Evolutionary conservation across 2,888 invertebrate species (phyloP), one percentile per base, ranked within the genome.

Genomic region (Hoplodrina ambigua): DNA sequence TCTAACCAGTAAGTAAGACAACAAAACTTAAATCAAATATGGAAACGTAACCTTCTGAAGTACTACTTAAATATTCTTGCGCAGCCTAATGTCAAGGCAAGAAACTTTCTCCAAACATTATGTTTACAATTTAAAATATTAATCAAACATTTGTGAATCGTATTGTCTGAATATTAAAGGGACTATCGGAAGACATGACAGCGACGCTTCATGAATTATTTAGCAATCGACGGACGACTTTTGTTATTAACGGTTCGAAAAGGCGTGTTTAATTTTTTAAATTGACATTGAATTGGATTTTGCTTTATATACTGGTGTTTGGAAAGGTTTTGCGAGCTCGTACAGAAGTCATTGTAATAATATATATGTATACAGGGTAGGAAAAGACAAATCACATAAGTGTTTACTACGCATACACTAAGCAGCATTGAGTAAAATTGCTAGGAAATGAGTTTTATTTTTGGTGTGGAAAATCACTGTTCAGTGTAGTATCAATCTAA

Each of bases 141-240:
- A 67, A 69, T 66, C 37, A 72, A 54, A 67, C 64, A 69, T 70
- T 65, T 52, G 53, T 69, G 20, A 72, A 56, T 63, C 60, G 30
- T 78, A 72, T 61, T 60, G 72, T 63, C 50, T 78, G 72, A 80
- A 82, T 83, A 82, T 75, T 75, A 76, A 81, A 75, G 64, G 60
- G 54, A 57, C 69, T 49, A 67, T 74, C 46, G 78, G 68, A 64
- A 44, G 72, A 33, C 64, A 66, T 69, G 62, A 72, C 60, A 68
- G 46, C 49, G 59, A 44, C 54, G 53, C 37, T 66, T 78, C 68
- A 80, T 85, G 75, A 82, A 85, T 83, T 73, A 82, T 84, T 83
- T 69, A 85, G 54, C 64, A 49, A 69, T 54, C 58, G 67, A 60
- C 50, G 69, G 60, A 64, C 53, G 58, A 70, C 67, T 84, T 74